Conservation (phyloP, 2,113 vertebrate species). For the Rhinichthys klamathensis region DNA sequence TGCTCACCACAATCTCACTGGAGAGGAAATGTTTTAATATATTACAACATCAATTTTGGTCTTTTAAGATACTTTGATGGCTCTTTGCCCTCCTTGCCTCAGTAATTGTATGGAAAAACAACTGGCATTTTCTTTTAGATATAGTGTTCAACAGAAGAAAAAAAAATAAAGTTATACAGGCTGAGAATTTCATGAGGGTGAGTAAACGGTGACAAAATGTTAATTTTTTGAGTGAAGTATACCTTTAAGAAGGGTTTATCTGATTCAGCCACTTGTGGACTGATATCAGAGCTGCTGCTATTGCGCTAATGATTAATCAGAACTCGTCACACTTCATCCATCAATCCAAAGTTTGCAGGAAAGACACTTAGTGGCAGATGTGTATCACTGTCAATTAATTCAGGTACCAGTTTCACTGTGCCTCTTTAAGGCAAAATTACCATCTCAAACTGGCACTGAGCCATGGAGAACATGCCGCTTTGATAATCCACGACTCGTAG, state of each 20-base stretch:
- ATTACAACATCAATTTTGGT: not conserved
- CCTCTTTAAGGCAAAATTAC: constrained; percentile 43
- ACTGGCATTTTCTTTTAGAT: not conserved
- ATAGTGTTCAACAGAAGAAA: not conserved
- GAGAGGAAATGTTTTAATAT: not conserved
- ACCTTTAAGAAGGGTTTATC: constrained; percentile 1
- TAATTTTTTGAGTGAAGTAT: not conserved
- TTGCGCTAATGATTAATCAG: constrained; percentile 36
- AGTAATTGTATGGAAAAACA: not conserved
- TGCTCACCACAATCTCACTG: no score
- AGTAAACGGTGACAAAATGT: not conserved
- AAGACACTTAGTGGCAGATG: constrained; percentile 30
- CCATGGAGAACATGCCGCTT: constrained; percentile 20
- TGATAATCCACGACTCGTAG: constrained; percentile 27
- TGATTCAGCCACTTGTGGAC: constrained; percentile 25
- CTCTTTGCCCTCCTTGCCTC: no score
- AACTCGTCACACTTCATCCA: constrained; percentile 23
- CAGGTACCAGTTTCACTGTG: constrained; percentile 31
- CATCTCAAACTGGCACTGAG: constrained; percentile 35
- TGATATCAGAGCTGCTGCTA: constrained; percentile 40
- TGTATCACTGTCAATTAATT: constrained; percentile 27
- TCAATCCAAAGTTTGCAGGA: not conserved
- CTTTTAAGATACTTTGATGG: not conserved
- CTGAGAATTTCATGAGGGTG: not conserved
- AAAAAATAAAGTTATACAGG: not conserved